Evolutionary conservation across 1,140 invertebrate species (phyloP), one percentile per base, ranked within the genome.

Genomic region (Drosophila miranda): DNA sequence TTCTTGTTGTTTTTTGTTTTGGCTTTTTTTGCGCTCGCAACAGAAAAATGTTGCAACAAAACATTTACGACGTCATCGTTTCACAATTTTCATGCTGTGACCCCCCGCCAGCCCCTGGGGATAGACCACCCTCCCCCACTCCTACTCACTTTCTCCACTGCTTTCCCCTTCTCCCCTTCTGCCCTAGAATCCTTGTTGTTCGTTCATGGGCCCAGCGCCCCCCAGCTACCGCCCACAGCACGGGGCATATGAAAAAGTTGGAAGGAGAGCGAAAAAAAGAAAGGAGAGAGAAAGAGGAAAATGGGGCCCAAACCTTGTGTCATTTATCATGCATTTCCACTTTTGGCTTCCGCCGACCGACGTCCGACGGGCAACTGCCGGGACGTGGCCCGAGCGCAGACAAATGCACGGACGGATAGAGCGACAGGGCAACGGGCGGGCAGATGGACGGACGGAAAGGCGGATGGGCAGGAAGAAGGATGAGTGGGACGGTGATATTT

Each of bases 291-390:
- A 26, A 26, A 26, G 23, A 19, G 19, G 71, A 80, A 57, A 59
- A 72, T 49, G 69, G 50, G 58, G 60, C 49, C 53, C 75, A 82
- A 87, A 76, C 67, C 66, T 82, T 77, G 70, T 87, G 82, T 87
- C 82, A 87, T 87, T 87, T 87, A 87, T 87, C 82, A 87, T 87
- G 82, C 82, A 87, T 87, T 87, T 87, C 82, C 82, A 87, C 82
- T 87, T 87, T 87, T 87, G 82, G 82, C 82, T 87, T 87, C 82
- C 82, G 82, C 78, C 82, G 78, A 70, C 82, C 34, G 8, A 38
- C 34, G 34, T 87, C 82, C 82, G 82, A 38, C 11, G 34, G 3
- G 11, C 34, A 13, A 34, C 30, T 9, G 9, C 9, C 78, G 62
- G 77, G 78, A 81, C 64, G 63, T 71, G 74, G 66, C 81, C 77